Evolutionary conservation across 1,140 invertebrate genomes (phyloP).

Genomic region (Centruroides vittatus): DNA sequence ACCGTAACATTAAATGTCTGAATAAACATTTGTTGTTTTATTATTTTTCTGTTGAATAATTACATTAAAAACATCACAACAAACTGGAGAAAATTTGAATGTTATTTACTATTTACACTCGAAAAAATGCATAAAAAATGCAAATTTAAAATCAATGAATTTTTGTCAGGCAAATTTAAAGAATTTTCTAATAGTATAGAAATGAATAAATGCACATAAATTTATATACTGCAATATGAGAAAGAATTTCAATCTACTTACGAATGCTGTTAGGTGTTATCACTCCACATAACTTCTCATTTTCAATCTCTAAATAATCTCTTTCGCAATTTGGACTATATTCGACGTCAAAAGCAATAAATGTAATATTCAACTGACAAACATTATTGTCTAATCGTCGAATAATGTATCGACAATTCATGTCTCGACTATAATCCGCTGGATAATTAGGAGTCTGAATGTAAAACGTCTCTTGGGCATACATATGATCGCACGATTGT

Average conservation of each 20-base stretch:
- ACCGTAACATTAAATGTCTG: no score
- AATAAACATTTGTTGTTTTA: no score
- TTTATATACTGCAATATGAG: neutral
- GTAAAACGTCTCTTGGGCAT: conserved; percentile 11
- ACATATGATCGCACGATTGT: neutral
- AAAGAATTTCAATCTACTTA: neutral
- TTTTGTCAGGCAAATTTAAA: neutral
- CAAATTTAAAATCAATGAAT: no score
- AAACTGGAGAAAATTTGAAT: no score
- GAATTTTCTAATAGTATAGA: neutral
- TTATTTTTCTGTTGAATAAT: no score
- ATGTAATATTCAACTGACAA: conserved; percentile 20
- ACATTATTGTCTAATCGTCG: conserved; percentile 5
- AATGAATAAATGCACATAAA: neutral
- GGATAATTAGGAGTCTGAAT: conserved; percentile 19
- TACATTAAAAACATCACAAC: no score
- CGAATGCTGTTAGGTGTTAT: conserved; percentile 9
- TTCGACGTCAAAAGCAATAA: conserved; percentile 21
- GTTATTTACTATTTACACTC: no score
- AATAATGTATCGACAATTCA: conserved; percentile 18
- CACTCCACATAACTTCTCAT: conserved; percentile 19
- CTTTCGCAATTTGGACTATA: conserved; percentile 19
- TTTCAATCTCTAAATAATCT: conserved; percentile 21
- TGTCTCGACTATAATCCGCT: conserved; percentile 13
- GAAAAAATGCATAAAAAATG: no score